A percentile compares a stretch with the other conserved stretches of the same genome.
Conservation (phyloP, 2,113 vertebrate genomes). For the Vidua chalybeata region DNA sequence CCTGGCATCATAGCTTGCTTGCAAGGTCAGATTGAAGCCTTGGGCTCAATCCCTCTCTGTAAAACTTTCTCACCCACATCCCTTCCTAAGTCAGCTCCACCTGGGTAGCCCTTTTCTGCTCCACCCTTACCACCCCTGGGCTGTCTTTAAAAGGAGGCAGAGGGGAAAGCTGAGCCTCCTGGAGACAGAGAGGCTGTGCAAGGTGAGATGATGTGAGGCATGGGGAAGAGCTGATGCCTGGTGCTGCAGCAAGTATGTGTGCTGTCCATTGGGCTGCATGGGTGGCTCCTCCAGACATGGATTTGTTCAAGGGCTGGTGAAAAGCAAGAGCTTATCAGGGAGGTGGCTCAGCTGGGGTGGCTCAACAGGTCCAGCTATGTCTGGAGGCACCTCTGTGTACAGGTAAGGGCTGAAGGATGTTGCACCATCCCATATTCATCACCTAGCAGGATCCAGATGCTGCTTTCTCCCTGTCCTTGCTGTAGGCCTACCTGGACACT, state of each 20-base stretch:
- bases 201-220: not conserved
- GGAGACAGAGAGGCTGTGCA: not conserved
- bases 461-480: not conserved
- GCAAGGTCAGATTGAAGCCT: not conserved
- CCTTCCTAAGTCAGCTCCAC: not conserved
- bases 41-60: not conserved
- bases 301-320: not conserved
- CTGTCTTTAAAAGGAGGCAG: not conserved
- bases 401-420: not conserved
- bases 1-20: rapidly evolving
- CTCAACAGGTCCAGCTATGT: not conserved
- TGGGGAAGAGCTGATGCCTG: not conserved
- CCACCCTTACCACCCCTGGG: no score
- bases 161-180: not conserved
- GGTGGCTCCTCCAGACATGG: not conserved
- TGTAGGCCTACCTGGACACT: not conserved
- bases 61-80: not conserved
- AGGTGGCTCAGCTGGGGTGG: not conserved
- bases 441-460: not conserved
- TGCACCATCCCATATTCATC: not conserved
- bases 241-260: rapidly evolving
- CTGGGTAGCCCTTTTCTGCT: not conserved
- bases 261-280: not conserved
- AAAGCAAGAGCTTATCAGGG: not conserved
- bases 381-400: not conserved